Conservation (phyloP, 2,797 vertebrate species). For the Periparus ater region DNA sequence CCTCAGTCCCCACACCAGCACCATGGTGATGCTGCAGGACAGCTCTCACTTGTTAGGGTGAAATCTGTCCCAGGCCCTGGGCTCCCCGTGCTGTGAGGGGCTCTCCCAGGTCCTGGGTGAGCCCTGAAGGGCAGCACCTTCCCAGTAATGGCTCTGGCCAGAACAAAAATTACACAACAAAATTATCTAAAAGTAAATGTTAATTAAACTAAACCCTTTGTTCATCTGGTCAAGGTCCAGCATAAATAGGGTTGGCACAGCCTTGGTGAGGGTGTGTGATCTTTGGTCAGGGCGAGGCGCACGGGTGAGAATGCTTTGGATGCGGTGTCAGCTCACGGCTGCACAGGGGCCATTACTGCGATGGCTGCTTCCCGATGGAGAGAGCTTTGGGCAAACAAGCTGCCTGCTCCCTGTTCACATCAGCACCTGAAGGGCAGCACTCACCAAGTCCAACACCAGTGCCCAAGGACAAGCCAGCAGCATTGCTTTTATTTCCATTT, state of each 20-base stretch:
- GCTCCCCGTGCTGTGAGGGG: fast-evolving
- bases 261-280: background rate
- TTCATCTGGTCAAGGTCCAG: background rate
- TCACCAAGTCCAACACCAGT: background rate
- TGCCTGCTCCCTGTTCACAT: background rate
- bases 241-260: fast-evolving
- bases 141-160: background rate
- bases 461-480: background rate
- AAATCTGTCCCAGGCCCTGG: fast-evolving
- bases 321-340: fast-evolving
- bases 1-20: background rate
- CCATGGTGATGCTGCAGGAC: background rate
- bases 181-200: background rate
- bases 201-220: background rate
- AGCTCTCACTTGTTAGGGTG: fast-evolving
- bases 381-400: background rate
- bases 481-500: background rate
- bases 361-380: fast-evolving
- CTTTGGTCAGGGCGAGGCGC: fast-evolving
- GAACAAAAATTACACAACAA: fast-evolving
- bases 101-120: fast-evolving
- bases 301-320: fast-evolving
- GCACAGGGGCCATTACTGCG: fast-evolving
- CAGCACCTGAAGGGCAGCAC: background rate
- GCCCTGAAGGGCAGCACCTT: no score